Percentiles rank a stretch among this genome's conserved stretches.
These are phyloP conservation scores for Oceanites oceanicus DNA, from an alignment of 2,113 vertebrate species.

Conservation along the genomic window DNA sequence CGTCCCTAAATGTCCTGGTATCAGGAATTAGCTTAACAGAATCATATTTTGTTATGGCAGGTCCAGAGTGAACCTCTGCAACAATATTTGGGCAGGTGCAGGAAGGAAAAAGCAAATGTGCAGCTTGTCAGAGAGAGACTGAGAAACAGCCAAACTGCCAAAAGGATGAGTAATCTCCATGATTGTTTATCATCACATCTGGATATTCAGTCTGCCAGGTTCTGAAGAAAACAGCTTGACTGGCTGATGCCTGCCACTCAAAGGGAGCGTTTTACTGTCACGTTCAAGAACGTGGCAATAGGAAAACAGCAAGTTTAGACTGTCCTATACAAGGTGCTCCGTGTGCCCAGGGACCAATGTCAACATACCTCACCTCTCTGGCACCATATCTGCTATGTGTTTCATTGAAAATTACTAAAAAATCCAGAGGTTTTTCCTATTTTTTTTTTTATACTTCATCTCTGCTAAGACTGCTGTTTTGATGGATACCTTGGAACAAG, in stretches of 20 bases:
- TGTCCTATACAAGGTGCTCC: not conserved
- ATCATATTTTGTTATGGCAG: not conserved
- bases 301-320: not conserved
- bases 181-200: not conserved
- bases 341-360: accelerated
- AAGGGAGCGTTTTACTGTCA: not conserved
- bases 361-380: not conserved
- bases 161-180: not conserved
- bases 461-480: not conserved
- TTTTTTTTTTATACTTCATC: not conserved
- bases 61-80: not conserved
- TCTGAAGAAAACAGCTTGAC: not conserved
- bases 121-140: not conserved
- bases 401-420: not conserved
- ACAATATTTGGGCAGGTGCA: not conserved
- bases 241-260: not conserved
- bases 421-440: not conserved
- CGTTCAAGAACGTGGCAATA: not conserved
- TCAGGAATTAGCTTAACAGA: not conserved
- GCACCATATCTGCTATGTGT: accelerated
- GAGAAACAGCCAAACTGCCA: not conserved
- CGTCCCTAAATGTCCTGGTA: not conserved
- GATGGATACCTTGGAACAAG: not conserved
- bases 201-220: not conserved
- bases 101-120: not conserved